Conservation (phyloP, 64 coral and sea anemone species). For the Montipora cactus region DNA sequence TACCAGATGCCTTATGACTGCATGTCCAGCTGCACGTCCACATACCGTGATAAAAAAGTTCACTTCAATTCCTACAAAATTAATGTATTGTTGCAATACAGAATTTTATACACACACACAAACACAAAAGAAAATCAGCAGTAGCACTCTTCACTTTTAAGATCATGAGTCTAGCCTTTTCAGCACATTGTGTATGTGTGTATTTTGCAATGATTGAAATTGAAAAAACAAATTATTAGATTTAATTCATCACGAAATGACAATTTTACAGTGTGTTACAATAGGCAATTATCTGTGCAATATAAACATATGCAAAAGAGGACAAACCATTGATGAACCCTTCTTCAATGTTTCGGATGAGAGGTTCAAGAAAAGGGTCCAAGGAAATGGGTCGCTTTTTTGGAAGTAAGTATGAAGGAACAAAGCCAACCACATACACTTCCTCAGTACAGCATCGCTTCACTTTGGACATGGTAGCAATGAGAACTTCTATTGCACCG, state of each 20-base stretch:
- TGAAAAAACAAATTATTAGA: too few species aligned
- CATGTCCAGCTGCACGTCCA: neutral
- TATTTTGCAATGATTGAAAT: too few species aligned
- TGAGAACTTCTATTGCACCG: constrained; percentile 28
- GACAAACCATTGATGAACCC: constrained; percentile 20
- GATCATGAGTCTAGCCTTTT: too few species aligned
- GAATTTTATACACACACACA: too few species aligned
- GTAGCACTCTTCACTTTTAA: too few species aligned
- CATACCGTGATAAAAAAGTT: neutral
- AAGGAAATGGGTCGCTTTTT: constrained; percentile 14
- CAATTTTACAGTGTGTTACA: too few species aligned
- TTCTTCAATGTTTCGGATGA: constrained; percentile 17
- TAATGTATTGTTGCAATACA: too few species aligned
- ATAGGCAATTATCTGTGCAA: too few species aligned
- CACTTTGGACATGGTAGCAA: constrained; percentile 43
- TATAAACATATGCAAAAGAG: too few species aligned
- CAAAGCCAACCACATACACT: constrained; percentile 43
- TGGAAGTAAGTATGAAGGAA: constrained; percentile 6
- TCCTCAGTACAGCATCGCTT: neutral
- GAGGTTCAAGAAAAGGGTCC: constrained; percentile 25
- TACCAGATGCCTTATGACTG: neutral
- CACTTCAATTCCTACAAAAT: neutral
- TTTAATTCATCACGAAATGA: too few species aligned
- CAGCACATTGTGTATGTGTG: too few species aligned
- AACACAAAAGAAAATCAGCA: too few species aligned